Evolutionary conservation across 1,140 invertebrate species (phyloP), one percentile per base, ranked within the genome.

Genomic region (Solen grandis): DNA sequence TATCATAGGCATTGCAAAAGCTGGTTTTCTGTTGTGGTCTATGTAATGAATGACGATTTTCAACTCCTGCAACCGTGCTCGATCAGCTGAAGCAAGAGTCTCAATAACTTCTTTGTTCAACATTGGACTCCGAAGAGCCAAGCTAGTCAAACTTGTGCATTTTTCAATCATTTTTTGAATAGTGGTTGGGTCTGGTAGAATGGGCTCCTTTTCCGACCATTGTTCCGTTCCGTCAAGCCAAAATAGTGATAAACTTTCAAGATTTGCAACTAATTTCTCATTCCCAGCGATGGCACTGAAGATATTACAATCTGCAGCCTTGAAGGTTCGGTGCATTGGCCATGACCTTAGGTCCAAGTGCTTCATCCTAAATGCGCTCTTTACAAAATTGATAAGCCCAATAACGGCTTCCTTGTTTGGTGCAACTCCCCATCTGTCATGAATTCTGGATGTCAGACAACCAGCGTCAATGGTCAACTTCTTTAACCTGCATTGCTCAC

Each of bases 41-140:
- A 80, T 52, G 66, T 81, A 87, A 27, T 76, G 83, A 25, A 88
- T 70, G 57, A 86, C 57, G 14, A 88, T 73, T 62, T 81, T 72
- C 10, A 88, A 66, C 16, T 38, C 14, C 25, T 81, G 16, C n/a
- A 87, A 77, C 41, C 72, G 76, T 13, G 55, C 25, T 62, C 84
- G 55, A 14, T 63, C 68, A 5, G 54, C 13, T 33, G 74, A 69
- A 0, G 77, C 75, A 14, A 88, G 59, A 38, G 72, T 65, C 31
- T 70, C n/a, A 0, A 88, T 52, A 5, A 88, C 41, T 5, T 84
- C 83, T 22, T 84, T 79, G 35, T 73, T 81, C 19, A 88, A 65
- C 86, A 88, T 86, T 1, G 76, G 70, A 3, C 83, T 82, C 22
- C 84, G 75, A 1, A 88, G 19, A 55, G 80, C 84, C 27, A 88